A percentile compares a stretch with the other conserved stretches of the same genome.
phyloP scores from a whole-genome alignment of 2,888 invertebrate genomes.

The Adelphocoris suturalis region DNA sequence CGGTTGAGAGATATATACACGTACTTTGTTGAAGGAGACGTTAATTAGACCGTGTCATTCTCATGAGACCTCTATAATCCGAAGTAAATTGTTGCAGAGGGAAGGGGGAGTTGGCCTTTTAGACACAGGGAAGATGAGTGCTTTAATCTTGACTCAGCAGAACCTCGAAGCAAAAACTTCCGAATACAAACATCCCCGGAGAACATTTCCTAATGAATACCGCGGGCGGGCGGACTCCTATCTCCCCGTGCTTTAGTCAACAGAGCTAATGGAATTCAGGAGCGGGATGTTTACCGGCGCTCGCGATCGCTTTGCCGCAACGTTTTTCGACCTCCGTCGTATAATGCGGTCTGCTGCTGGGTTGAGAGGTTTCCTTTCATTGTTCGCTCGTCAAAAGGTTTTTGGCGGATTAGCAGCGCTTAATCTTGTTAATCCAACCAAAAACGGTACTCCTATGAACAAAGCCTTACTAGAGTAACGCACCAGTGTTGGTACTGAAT shows the following conservation, averaged over 20 bases:
- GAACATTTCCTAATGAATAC: conserved; percentile 68
- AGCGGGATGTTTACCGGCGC: conserved; percentile 41
- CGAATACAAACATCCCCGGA: conserved; percentile 50
- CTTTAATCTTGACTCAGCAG: conserved; percentile 67
- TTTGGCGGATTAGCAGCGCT: too few relatives aligned
- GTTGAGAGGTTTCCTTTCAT: background rate
- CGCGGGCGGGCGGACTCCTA: background rate
- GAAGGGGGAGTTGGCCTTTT: conserved; percentile 7
- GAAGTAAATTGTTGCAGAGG: conserved; percentile 5
- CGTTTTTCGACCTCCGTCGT: background rate
- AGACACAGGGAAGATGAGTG: conserved; percentile 21
- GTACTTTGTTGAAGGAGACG: conserved; percentile 44
- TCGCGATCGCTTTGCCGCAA: conserved; percentile 44
- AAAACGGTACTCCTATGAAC: too few relatives aligned
- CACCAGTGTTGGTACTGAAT: too few relatives aligned
- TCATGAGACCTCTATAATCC: conserved; percentile 41
- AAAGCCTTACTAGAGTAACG: too few relatives aligned
- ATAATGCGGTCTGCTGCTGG: background rate
- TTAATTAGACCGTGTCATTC: conserved; percentile 63
- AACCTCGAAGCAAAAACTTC: conserved; percentile 60
- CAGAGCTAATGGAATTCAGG: conserved; percentile 65
- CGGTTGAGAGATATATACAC: background rate
- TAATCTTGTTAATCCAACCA: too few relatives aligned
- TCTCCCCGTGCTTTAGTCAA: conserved; percentile 53
- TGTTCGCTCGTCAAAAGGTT: background rate